Percentiles rank a stretch among this genome's conserved stretches.
phyloP scores from a whole-genome alignment of 2,888 invertebrate species.

The Eristalis arbustorum region DNA sequence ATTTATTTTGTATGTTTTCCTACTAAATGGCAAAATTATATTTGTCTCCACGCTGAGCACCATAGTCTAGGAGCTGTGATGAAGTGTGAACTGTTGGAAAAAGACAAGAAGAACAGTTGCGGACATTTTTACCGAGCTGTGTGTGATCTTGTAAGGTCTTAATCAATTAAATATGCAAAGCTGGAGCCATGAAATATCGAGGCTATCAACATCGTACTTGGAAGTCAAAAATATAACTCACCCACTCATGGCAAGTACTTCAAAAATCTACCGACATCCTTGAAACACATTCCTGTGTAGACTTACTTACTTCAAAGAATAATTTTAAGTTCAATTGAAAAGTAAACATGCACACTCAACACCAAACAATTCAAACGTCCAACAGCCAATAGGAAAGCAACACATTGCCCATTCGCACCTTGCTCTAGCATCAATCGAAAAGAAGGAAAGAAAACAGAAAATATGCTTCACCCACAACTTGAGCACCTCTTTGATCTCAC shows the following conservation, averaged over 20 bases:
- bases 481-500: slow-evolving; percentile 33
- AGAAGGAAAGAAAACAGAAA: neutral
- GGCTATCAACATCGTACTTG: neutral
- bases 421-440: neutral
- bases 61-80: no score
- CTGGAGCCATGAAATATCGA: no score
- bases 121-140: no score
- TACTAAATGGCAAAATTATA: no score
- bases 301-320: neutral
- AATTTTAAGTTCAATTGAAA: neutral
- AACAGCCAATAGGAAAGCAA: neutral
- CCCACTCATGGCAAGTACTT: neutral
- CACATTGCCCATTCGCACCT: neutral
- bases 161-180: no score
- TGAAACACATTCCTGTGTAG: neutral
- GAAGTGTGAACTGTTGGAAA: no score
- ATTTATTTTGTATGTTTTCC: no score
- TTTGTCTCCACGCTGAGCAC: no score
- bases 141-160: no score
- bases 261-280: neutral
- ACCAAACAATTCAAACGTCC: neutral
- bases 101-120: no score
- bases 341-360: neutral
- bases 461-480: neutral
- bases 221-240: neutral